Conservation (phyloP, 1,140 invertebrate species). For the Neodiprion fabricii region DNA sequence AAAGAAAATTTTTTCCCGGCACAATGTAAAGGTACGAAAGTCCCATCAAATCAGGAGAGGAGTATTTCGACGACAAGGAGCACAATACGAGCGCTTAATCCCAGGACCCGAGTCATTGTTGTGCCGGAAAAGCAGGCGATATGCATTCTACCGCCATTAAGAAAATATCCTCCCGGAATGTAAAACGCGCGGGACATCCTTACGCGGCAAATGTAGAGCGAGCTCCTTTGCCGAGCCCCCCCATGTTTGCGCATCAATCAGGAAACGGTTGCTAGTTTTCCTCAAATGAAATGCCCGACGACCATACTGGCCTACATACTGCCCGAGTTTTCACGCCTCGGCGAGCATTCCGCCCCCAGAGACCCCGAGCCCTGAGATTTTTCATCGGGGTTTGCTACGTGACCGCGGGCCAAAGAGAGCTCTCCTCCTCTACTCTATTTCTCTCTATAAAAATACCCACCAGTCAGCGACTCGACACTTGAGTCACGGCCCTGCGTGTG, state of each 20-base stretch:
- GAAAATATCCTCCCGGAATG: too few relatives aligned
- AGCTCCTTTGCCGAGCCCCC: not conserved
- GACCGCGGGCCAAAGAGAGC: not conserved
- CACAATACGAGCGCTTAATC: too few relatives aligned
- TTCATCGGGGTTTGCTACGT: not conserved
- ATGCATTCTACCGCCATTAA: too few relatives aligned
- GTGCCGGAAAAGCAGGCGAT: too few relatives aligned
- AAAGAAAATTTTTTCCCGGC: too few relatives aligned
- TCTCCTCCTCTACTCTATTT: not conserved
- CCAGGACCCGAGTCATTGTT: too few relatives aligned
- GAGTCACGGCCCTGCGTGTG: not conserved
- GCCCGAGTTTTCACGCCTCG: not conserved
- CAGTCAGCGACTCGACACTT: not conserved
- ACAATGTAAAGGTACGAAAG: too few relatives aligned
- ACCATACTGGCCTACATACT: not conserved
- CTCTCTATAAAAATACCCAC: not conserved
- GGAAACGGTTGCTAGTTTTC: not conserved
- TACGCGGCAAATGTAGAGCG: too few relatives aligned
- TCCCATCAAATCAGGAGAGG: too few relatives aligned
- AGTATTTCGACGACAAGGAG: too few relatives aligned
- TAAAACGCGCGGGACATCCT: too few relatives aligned
- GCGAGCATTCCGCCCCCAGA: conserved; percentile 3
- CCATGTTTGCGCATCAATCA: not conserved
- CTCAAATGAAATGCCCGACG: not conserved
- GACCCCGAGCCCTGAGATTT: not conserved